Percentiles rank a stretch among this genome's conserved stretches.
Conservation (phyloP, 2,113 vertebrate species). For the Indri indri region DNA sequence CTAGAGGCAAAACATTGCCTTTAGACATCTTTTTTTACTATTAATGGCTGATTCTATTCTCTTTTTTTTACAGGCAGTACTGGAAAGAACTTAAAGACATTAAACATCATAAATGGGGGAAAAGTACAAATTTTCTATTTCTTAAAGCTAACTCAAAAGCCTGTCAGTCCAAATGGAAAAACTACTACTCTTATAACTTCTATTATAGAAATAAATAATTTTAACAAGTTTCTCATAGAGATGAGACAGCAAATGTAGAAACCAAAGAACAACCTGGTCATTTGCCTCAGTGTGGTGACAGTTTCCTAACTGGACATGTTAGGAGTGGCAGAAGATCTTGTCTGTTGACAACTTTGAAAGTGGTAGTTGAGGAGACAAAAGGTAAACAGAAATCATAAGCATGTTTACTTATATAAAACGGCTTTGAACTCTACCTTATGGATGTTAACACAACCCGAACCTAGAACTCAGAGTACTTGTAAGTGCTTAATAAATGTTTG, state of each 20-base stretch:
- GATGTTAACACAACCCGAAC: background rate
- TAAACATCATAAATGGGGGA: background rate
- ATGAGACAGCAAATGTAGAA: background rate
- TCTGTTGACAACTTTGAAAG: background rate
- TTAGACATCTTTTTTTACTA: constrained; percentile 10
- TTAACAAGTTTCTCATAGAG: background rate
- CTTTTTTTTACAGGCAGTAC: background rate
- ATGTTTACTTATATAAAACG: background rate
- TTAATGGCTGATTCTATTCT: background rate
- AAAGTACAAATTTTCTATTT: background rate
- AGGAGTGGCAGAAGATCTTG: background rate
- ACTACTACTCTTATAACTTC: background rate
- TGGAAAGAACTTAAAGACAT: background rate
- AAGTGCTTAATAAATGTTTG: background rate
- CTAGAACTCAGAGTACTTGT: background rate
- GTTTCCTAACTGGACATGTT: background rate
- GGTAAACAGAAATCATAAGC: background rate
- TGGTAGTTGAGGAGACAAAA: background rate
- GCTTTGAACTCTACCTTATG: background rate
- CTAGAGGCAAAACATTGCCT: background rate
- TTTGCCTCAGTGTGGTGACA: background rate
- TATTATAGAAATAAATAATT: background rate
- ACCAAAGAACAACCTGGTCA: background rate
- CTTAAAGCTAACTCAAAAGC: constrained; percentile 15
- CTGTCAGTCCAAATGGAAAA: background rate